phyloP scores from a whole-genome alignment of 2,113 vertebrate genomes.

The Genyomyrus donnyi region DNA sequence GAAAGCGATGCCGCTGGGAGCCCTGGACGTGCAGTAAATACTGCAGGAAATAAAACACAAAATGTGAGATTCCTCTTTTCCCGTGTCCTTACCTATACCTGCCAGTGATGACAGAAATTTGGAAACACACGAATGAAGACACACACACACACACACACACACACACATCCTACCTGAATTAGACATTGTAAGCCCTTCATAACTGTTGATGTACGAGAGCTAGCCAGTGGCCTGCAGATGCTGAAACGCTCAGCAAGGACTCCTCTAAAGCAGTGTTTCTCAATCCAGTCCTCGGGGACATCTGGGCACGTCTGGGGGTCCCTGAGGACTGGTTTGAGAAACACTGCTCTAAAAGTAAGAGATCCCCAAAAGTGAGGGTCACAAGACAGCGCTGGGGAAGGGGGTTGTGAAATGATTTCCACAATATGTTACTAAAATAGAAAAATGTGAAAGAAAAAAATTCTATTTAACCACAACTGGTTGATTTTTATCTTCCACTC shows the following conservation, averaged over 20 bases:
- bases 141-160: background rate
- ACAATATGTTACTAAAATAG: background rate
- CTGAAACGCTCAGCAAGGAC: background rate
- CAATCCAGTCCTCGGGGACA: too few species aligned
- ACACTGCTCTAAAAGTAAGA: background rate
- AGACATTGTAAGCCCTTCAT: background rate
- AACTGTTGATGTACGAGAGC: background rate
- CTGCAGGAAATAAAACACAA: slow-evolving; percentile 36
- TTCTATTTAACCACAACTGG: background rate
- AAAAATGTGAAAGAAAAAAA: background rate
- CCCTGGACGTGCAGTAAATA: slow-evolving; percentile 50
- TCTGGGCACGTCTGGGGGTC: background rate
- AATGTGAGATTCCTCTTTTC: slow-evolving; percentile 28
- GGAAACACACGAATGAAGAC: background rate
- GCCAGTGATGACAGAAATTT: background rate
- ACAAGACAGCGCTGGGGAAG: background rate
- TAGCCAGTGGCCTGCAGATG: background rate
- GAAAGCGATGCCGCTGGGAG: slow-evolving; percentile 43
- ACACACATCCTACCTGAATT: background rate
- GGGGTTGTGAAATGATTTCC: background rate
- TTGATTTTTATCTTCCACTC: background rate
- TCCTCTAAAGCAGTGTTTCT: background rate
- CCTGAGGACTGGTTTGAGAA: background rate
- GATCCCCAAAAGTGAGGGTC: background rate
- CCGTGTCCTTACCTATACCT: background rate